phyloP scores from a whole-genome alignment of 2,113 vertebrate species.

The Sterna hirundo region DNA sequence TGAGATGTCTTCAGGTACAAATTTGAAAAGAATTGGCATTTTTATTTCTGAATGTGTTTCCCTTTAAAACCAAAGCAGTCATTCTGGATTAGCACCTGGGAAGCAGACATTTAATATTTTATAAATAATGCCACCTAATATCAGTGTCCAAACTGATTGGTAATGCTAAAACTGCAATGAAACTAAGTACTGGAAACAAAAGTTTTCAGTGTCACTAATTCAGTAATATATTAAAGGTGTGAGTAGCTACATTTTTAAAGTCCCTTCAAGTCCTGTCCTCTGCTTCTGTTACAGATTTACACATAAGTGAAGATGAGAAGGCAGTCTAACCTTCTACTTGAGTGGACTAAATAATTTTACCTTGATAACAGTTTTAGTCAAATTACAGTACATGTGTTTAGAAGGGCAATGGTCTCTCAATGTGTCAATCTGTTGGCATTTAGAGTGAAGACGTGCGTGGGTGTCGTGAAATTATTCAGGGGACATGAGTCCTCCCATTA shows the following conservation, averaged over 20 bases:
- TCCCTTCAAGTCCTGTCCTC: neutral
- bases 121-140: neutral
- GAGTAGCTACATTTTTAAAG: neutral
- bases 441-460: neutral
- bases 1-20: neutral
- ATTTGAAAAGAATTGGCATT: neutral
- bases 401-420: neutral
- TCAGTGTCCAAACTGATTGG: neutral
- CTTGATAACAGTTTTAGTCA: neutral
- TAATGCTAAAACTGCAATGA: neutral
- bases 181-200: neutral
- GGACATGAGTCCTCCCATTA: neutral
- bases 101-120: neutral
- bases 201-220: neutral
- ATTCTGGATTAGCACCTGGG: neutral
- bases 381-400: neutral
- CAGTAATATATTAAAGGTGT: neutral
- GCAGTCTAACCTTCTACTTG: neutral
- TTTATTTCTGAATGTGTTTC: neutral
- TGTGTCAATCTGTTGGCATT: neutral
- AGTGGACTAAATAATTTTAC: neutral
- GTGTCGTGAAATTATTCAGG: neutral
- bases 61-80: neutral
- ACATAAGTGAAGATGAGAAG: neutral
- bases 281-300: neutral